Base-by-base conservation (phyloP, 2,888 invertebrate species). In the Hirtodrosophila duncani region DNA sequence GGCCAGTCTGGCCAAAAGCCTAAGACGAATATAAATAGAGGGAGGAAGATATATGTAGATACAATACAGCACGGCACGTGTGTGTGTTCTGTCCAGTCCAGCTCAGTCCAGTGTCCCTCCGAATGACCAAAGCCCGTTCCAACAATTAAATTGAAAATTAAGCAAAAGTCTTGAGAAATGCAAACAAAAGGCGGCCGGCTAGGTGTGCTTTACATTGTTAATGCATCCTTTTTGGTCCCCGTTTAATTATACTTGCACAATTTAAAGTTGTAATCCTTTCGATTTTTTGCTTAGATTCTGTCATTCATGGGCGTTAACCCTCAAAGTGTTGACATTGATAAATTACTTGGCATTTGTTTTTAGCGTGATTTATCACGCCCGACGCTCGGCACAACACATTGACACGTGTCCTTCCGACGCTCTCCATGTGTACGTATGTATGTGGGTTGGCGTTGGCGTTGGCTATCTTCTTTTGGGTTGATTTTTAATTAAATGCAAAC, bases 401-500 rank as follows among this genome's bases (percentile, higher is more conserved):
- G 85, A 84, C 83, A 83, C 83, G 83, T 83, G 83, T 71, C 82
- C 77, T 59, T 50, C 42, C 50, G 31, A 16, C 26, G 9, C 29
- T 11, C 29, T n/a, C 29, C 38, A 16, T 8, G n/a, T n/a, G n/a
- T n/a, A n/a, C n/a, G n/a, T n/a, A n/a, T n/a, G n/a, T n/a, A n/a
- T n/a, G n/a, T n/a, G n/a, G n/a, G n/a, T n/a, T n/a, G n/a, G n/a
- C n/a, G n/a, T n/a, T n/a, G n/a, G n/a, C n/a, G n/a, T n/a, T n/a
- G n/a, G n/a, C n/a, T n/a, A n/a, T n/a, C 39, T 60, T 39, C 62
- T 77, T 77, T 72, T 68, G 71, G 70, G 75, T 61, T 63, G 67
- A 63, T 82, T 84, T 84, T 84, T 84, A 84, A 84, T 84, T 84
- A 84, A 84, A 84, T 84, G 83, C 83, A 84, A 84, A 84, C 81